phyloP scores from a whole-genome alignment of 2,113 vertebrate genomes.

The Trochalopteron elliotii region DNA sequence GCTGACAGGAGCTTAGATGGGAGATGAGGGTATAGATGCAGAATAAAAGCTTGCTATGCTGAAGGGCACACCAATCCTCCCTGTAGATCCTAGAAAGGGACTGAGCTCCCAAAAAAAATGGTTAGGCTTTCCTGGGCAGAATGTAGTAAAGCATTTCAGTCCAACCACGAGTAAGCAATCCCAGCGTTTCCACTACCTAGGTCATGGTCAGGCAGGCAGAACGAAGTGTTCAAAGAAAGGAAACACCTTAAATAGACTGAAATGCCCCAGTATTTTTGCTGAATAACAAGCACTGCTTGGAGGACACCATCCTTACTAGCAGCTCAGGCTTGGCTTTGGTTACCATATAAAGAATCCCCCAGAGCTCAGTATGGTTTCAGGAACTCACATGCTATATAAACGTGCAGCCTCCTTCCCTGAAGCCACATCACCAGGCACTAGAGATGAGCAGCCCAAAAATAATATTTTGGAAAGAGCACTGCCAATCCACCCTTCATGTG shows the following conservation, averaged over 20 bases:
- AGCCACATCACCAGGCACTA: conserved; percentile 29
- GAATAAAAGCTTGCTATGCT: neutral
- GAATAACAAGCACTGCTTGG: neutral
- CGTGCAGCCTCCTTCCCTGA: neutral
- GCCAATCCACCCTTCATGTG: conserved; percentile 14
- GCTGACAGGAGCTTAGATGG: neutral
- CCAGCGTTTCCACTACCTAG: neutral
- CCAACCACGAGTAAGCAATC: neutral
- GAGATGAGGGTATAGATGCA: neutral
- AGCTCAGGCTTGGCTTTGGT: neutral
- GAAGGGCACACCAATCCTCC: neutral
- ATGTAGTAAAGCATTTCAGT: neutral
- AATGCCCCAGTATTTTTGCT: neutral
- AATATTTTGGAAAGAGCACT: conserved; percentile 44
- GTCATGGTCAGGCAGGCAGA: neutral
- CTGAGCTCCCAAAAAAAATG: neutral
- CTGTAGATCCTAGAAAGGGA: neutral
- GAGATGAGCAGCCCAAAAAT: conserved; percentile 30
- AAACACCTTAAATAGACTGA: neutral
- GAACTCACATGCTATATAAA: neutral
- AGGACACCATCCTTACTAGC: neutral
- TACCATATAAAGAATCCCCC: neutral
- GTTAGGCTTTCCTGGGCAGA: neutral
- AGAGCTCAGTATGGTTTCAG: neutral
- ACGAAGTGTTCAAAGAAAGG: neutral